Evolutionary conservation across 2,113 vertebrate genomes (phyloP), one percentile per base, ranked within the genome.

Genomic region (Pteronura brasiliensis): DNA sequence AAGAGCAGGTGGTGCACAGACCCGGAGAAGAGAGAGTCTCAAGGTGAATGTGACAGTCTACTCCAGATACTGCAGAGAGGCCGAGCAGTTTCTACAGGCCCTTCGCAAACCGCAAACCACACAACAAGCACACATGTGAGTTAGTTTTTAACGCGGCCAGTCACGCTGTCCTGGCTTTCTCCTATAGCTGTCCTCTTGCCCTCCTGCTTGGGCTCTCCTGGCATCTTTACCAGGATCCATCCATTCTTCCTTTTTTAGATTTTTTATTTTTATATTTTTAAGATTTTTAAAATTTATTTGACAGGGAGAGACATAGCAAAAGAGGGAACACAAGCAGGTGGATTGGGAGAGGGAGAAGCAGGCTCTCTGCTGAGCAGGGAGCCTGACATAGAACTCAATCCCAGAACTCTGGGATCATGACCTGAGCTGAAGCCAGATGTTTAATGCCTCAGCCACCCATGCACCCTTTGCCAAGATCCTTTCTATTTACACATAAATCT

Each of bases 141-240:
- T 0, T 15, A 2, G 31, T 0, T 31, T 27, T 44, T 13, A 20
- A 20, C 0, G 1, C 1, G 80, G 31, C 0, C n/a, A 31, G 84
- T 57, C 65, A 55, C 31, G 20, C 13, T n/a, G 9, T 63, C 25
- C 23, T 31, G 9, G 13, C 14, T 25, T 71, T 82, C n/a, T 21
- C 0, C 4, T 27, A 0, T 13, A 12, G 29, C 39, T 18, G 25
- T 15, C 18, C 10, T 13, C n/a, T 47, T 49, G 25, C 3, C 11
- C 6, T 20, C 18, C 15, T 39, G 3, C 63, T 61, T 21, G 31
- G 9, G 4, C 1, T 4, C 9, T 61, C 17, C 44, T 36, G 18
- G 4, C 44, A 69, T 34, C 71, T 92, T 59, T 25, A 84, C 2
- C 10, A 55, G 23, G 31, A 82, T 74, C 52, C 15, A 55, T 55